Conservation (phyloP, 2,888 invertebrate genomes). For the Rhopalosiphum nymphaeae region DNA sequence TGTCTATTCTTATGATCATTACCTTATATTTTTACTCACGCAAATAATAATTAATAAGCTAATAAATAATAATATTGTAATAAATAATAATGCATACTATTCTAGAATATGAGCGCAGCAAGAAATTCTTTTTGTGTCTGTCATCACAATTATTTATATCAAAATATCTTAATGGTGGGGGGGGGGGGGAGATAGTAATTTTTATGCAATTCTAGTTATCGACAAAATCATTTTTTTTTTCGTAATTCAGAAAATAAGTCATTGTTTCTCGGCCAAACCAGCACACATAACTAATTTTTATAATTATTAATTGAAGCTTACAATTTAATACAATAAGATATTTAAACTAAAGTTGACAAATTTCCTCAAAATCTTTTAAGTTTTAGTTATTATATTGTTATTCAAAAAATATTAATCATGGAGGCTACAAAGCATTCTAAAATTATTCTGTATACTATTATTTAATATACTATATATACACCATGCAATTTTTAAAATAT, state of each 20-base stretch:
- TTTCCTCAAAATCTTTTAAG: not conserved
- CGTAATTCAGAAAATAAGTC: not conserved
- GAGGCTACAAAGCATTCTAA: not conserved
- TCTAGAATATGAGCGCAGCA: not conserved
- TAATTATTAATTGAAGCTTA: not conserved
- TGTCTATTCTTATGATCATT: not conserved
- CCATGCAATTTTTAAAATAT: not conserved
- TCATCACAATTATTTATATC: not conserved
- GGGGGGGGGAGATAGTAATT: not conserved
- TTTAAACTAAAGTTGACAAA: not conserved
- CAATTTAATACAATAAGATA: not conserved
- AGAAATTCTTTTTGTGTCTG: not conserved
- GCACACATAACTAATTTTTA: not conserved
- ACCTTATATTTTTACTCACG: not conserved
- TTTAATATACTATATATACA: not conserved
- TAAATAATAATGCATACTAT: not conserved
- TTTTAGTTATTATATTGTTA: not conserved
- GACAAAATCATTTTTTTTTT: not conserved
- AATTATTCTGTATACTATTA: not conserved
- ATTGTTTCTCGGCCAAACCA: not conserved
- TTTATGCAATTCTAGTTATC: not conserved
- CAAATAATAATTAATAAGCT: not conserved
- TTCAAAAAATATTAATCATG: not conserved
- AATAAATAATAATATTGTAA: not conserved
- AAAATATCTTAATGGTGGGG: fast-evolving